Percentiles rank a stretch among this genome's conserved stretches.
Conservation (phyloP, 2,888 invertebrate species). For the Stomorhina lunata region DNA sequence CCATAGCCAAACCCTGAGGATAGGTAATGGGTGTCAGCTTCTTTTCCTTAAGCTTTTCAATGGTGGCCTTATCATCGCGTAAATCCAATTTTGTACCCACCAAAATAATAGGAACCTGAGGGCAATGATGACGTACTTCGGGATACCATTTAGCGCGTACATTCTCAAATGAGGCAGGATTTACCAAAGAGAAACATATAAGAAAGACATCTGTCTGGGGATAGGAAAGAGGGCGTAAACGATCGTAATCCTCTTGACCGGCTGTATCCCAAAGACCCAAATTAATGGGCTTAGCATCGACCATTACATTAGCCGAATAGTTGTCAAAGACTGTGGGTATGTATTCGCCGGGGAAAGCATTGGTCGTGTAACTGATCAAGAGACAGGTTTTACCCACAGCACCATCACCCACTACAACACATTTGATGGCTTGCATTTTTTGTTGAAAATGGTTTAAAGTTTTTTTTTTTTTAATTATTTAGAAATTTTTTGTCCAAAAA, state of each 20-base stretch:
- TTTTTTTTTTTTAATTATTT: constrained; percentile 3
- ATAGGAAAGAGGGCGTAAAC: constrained; percentile 76
- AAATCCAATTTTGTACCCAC: constrained; percentile 78
- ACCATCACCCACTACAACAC: constrained; percentile 79
- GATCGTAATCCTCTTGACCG: constrained; percentile 78
- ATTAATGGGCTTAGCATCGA: constrained; percentile 78
- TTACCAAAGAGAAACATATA: constrained; percentile 78
- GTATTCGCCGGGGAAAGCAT: constrained; percentile 78
- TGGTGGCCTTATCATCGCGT: constrained; percentile 77
- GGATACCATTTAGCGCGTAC: constrained; percentile 79
- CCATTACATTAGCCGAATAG: constrained; percentile 79
- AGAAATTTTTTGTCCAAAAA: not conserved
- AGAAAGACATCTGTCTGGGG: constrained; percentile 78
- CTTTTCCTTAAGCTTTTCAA: constrained; percentile 78
- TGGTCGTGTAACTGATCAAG: constrained; percentile 78
- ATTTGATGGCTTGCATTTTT: constrained; percentile 78
- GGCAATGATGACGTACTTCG: constrained; percentile 78
- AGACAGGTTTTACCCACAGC: constrained; percentile 79
- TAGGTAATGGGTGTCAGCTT: constrained; percentile 78
- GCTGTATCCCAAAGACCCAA: constrained; percentile 79
- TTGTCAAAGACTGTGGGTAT: constrained; percentile 79
- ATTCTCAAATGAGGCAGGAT: constrained; percentile 78
- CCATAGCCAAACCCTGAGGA: constrained; percentile 78
- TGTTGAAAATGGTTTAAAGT: not conserved
- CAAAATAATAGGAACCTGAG: constrained; percentile 77